Evolutionary conservation across 1,140 invertebrate species (phyloP).

Genomic region (Drosophila melanica): DNA sequence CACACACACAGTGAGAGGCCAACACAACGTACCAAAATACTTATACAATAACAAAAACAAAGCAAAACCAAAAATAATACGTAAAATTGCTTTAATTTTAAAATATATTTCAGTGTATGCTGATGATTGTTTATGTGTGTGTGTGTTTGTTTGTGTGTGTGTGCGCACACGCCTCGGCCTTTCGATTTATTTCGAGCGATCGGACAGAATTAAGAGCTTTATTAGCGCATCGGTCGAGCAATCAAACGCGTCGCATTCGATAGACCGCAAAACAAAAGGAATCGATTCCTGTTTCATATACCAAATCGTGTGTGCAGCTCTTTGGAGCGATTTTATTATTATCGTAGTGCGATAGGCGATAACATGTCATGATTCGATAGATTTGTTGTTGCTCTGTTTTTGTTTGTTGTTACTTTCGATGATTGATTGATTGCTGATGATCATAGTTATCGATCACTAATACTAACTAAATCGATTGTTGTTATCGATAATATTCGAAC

Average conservation of each 20-base stretch:
- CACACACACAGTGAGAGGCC: constrained; percentile 7
- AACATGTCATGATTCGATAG: background rate
- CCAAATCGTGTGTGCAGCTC: background rate
- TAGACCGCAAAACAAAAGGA: constrained; percentile 24
- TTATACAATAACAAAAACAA: constrained; percentile 65
- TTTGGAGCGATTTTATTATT: background rate
- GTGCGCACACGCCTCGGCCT: constrained; percentile 27
- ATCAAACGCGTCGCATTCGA: constrained; percentile 51
- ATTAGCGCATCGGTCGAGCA: constrained; percentile 56
- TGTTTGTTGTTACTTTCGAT: too few relatives aligned
- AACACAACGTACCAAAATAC: constrained; percentile 48
- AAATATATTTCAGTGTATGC: constrained; percentile 70
- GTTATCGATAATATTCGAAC: too few relatives aligned
- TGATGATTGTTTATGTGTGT: constrained; percentile 5
- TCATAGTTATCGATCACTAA: too few relatives aligned
- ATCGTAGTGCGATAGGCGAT: constrained; percentile 3
- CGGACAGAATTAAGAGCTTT: constrained; percentile 70
- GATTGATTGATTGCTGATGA: too few relatives aligned
- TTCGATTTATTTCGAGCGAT: constrained; percentile 75
- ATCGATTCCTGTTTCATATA: constrained; percentile 3
- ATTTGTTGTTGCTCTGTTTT: background rate
- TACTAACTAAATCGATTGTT: too few relatives aligned
- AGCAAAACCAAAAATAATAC: constrained; percentile 63
- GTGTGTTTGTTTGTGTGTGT: constrained; percentile 33
- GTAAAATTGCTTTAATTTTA: constrained; percentile 71